These are phyloP conservation scores for Drosophila albomicans DNA, from an alignment of 1,140 invertebrate genomes.

Conservation along the genomic window DNA sequence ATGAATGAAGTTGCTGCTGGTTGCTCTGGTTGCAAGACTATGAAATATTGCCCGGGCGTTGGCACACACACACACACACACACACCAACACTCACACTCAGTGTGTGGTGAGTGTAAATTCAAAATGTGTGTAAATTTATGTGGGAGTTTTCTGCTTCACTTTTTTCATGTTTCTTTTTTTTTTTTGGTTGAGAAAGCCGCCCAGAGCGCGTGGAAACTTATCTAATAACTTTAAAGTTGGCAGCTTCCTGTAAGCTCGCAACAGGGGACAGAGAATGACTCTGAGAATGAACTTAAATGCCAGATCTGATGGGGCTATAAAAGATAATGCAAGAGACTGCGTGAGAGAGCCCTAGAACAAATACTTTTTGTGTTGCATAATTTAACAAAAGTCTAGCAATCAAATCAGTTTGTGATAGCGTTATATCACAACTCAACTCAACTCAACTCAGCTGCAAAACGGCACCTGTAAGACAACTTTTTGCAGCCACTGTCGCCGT, in stretches of 20 bases:
- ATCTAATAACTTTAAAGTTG: slow-evolving; percentile 61
- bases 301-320: not conserved
- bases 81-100: slow-evolving; percentile 14
- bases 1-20: slow-evolving; percentile 35
- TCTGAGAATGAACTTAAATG: slow-evolving; percentile 24
- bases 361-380: not conserved
- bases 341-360: slow-evolving; percentile 6
- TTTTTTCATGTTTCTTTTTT: not conserved
- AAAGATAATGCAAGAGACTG: slow-evolving; percentile 8
- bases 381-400: not conserved
- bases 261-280: slow-evolving; percentile 23
- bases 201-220: slow-evolving; percentile 50
- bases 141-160: slow-evolving; percentile 62
- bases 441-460: slow-evolving; percentile 3
- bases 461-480: slow-evolving; percentile 37
- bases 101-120: slow-evolving; percentile 37
- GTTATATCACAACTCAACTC: slow-evolving; percentile 17
- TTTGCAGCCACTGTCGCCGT: slow-evolving; percentile 41
- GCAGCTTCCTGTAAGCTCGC: slow-evolving; percentile 51
- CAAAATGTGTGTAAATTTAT: slow-evolving; percentile 70
- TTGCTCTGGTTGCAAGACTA: slow-evolving; percentile 45
- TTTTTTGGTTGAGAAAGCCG: not conserved
- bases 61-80: slow-evolving; percentile 31
- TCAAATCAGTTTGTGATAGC: slow-evolving; percentile 8
- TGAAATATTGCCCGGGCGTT: slow-evolving; percentile 62